Evolutionary conservation across 2,888 invertebrate genomes (phyloP), one percentile per base, ranked within the genome.

Genomic region (Strigamia crassipes): DNA sequence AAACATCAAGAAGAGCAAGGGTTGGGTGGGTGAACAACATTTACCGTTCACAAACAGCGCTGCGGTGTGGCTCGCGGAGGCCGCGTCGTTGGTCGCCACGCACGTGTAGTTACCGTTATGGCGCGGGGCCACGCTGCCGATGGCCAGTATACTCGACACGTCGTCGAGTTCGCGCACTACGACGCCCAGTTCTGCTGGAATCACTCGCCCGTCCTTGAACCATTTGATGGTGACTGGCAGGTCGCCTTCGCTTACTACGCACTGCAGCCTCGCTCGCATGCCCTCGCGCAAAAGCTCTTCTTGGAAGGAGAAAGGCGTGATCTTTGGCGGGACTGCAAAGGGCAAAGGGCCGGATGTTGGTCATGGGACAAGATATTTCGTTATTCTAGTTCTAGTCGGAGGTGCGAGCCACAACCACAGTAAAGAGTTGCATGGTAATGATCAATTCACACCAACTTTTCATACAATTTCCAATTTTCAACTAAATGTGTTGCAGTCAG

Each of bases 261-360:
- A 81, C 81, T 81, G 81, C 81, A 81, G 81, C 77, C 81, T 81
- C 81, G 81, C 81, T 81, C 81, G 81, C 81, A 81, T 81, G 78
- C 81, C 87, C 18, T 85, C 83, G 73, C 83, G 82, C 51, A 85
- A 79, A 42, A 81, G 82, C 73, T 85, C 85, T 27, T 85, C 85
- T 77, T 85, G 85, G 77, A 85, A 85, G 51, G 84, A 83, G 81
- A 86, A 86, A 81, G 90, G 91, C 83, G 89, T 87, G 84, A 91
- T 90, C 90, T 93, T 92, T 83, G 94, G 94, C 87, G 92, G 91
- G 90, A 92, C 95, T 94, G 89, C 42, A 83, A 84, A 82, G 42
- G 41, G 56, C 56, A 46, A 81, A 81, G 78, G 77, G 78, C 73
- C 38, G 27, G 41, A 56, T 77, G 81, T 81, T 41, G 81, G 81